Evolutionary conservation across 2,888 invertebrate genomes (phyloP), one percentile per base, ranked within the genome.

Genomic region (Andrena trimmerana): DNA sequence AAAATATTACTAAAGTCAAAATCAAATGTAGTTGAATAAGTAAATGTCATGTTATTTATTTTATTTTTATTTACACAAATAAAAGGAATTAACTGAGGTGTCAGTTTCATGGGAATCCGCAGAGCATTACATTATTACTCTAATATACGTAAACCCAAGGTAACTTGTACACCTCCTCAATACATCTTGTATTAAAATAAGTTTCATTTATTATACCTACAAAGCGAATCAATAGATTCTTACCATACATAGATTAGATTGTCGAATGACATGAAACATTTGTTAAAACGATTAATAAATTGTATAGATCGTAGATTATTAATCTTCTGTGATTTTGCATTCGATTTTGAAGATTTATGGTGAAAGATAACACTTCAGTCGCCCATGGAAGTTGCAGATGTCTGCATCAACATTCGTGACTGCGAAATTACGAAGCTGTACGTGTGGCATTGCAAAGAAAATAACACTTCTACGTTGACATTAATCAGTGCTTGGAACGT

Each of bases 381-480:
- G 31, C 8, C 31, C 6, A 31, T 52, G 52, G 31, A 60, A 16
- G 29, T 7, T 71, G 48, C 65, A 71, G 81, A 86, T 84, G 54
- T 59, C 48, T 66, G 20, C 31, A 82, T 88, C 87, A 87, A 85
- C 87, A 81, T 42, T 27, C 50, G 42, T 42, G 57, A 24, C 60
- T 75, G 42, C 54, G 42, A 76, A 69, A 79, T 84, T 48, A 27
- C 54, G 81, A 86, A 33, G 57, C 80, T 57, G 77, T 67, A 66
- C 62, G 86, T 69, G 81, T 72, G 84, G 85, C 80, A 81, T 72
- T 67, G 33, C 59, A 52, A 20, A 66, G 59, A 81, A 78, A 86
- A 76, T 83, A 74, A 80, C 70, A 70, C 50, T 27, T 79, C 79
- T 70, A 82, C 88, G 87, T 88, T 90, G 80, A 88, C 86, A 84